Percentiles rank a stretch among this genome's conserved stretches.
Conservation (phyloP, 2,888 invertebrate species). For the Andrena trimmerana region DNA sequence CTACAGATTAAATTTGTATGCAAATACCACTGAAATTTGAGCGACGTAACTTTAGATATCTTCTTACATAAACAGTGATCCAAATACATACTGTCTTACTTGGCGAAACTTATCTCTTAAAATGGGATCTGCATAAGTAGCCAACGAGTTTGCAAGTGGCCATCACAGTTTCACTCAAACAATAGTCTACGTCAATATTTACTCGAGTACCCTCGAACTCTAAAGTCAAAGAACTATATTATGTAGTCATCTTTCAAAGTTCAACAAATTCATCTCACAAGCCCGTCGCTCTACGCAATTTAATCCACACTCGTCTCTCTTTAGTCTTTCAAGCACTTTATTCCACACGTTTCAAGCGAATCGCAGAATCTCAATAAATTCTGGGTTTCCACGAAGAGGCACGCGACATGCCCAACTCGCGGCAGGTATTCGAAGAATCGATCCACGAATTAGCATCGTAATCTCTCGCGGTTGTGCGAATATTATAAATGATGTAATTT, state of each 20-base stretch:
- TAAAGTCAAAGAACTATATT: background rate
- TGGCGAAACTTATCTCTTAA: too few relatives aligned
- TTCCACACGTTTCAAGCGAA: background rate
- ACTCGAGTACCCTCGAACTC: background rate
- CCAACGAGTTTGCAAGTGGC: too few relatives aligned
- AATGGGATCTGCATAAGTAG: too few relatives aligned
- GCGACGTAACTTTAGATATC: too few relatives aligned
- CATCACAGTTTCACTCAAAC: background rate
- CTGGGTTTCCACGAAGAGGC: background rate
- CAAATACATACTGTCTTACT: too few relatives aligned
- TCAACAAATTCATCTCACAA: constrained; percentile 1
- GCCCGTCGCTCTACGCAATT: background rate
- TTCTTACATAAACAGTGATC: too few relatives aligned
- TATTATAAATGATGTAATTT: background rate
- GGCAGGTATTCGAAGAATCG: background rate
- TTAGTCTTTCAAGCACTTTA: background rate
- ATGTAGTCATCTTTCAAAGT: background rate
- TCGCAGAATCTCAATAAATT: background rate
- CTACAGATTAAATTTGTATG: too few relatives aligned
- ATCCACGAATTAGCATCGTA: background rate
- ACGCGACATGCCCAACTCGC: background rate
- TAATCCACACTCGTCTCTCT: background rate
- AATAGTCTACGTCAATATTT: background rate
- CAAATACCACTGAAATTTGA: too few relatives aligned
- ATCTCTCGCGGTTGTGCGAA: background rate